A percentile compares a stretch with the other conserved stretches of the same genome.
Evolutionary conservation across 1,140 invertebrate genomes (phyloP).

Genomic region (Adoxophyes honmai): DNA sequence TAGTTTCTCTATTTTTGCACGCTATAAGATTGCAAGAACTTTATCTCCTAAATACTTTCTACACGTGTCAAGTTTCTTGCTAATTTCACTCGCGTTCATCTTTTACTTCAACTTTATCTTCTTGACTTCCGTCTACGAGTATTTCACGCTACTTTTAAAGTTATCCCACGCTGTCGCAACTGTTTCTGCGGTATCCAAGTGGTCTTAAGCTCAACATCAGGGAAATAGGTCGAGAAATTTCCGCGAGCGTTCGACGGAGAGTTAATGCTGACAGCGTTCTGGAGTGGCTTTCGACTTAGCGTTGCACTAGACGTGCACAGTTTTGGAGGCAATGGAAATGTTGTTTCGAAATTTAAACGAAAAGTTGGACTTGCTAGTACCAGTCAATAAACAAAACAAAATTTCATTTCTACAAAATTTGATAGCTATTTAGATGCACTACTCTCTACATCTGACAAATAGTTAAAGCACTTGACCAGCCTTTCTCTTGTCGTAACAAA

Average conservation of each 20-base stretch:
- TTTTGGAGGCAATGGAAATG: too few species aligned
- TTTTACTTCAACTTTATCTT: constrained; percentile 4
- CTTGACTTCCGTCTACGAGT: too few species aligned
- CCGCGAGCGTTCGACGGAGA: not conserved
- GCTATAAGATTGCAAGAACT: too few species aligned
- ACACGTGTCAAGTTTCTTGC: too few species aligned
- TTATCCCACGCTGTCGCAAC: not conserved
- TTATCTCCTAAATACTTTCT: too few species aligned
- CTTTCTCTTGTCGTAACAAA: constrained; percentile 12
- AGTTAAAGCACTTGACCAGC: constrained; percentile 5
- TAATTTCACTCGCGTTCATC: too few species aligned
- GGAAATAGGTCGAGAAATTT: constrained; percentile 2
- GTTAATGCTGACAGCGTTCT: constrained; percentile 7
- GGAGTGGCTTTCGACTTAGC: not conserved
- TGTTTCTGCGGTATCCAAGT: not conserved
- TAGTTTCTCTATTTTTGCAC: too few species aligned
- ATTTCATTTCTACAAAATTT: too few species aligned
- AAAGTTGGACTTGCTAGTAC: too few species aligned
- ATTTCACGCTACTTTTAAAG: constrained; percentile 1
- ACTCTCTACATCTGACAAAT: not conserved
- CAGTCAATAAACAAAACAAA: too few species aligned
- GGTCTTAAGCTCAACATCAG: not conserved
- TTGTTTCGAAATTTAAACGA: too few species aligned
- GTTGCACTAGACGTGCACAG: not conserved
- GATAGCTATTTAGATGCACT: too few species aligned